phyloP scores from a whole-genome alignment of 2,113 vertebrate genomes.

The Centropristis striata region DNA sequence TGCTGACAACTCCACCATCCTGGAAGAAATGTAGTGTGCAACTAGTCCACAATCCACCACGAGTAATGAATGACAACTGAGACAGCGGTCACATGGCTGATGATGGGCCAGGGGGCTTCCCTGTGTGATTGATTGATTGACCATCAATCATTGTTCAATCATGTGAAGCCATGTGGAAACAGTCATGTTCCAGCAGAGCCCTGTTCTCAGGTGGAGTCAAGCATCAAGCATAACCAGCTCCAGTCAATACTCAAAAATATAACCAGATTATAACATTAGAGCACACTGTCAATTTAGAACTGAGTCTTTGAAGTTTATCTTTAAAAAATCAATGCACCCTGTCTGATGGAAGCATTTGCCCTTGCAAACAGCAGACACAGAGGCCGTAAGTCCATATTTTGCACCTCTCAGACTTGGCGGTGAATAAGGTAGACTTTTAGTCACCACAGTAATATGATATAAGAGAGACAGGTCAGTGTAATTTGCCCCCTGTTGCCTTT shows the following conservation, averaged over 20 bases:
- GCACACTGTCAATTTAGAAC: not conserved
- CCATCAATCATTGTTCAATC: conserved; percentile 31
- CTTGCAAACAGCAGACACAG: not conserved
- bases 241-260: conserved; percentile 7
- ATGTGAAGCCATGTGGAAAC: conserved; percentile 35
- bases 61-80: conserved; percentile 14
- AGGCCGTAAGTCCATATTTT: not conserved
- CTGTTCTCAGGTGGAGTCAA: not conserved
- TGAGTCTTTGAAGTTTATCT: not conserved
- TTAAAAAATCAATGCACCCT: not conserved
- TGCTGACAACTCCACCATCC: no score
- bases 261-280: not conserved
- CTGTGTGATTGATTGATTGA: conserved; percentile 33
- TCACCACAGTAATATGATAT: not conserved
- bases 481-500: conserved; percentile 30
- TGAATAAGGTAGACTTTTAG: not conserved
- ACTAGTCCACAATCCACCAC: conserved; percentile 5
- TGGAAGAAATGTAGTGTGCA: not conserved
- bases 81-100: not conserved
- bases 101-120: conserved; percentile 4
- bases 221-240: conserved; percentile 4
- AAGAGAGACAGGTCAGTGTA: not conserved
- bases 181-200: not conserved
- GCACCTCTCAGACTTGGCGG: not conserved
- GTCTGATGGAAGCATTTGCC: not conserved